phyloP scores from a whole-genome alignment of 2,797 vertebrate genomes.

The Geotrypetes seraphini region DNA sequence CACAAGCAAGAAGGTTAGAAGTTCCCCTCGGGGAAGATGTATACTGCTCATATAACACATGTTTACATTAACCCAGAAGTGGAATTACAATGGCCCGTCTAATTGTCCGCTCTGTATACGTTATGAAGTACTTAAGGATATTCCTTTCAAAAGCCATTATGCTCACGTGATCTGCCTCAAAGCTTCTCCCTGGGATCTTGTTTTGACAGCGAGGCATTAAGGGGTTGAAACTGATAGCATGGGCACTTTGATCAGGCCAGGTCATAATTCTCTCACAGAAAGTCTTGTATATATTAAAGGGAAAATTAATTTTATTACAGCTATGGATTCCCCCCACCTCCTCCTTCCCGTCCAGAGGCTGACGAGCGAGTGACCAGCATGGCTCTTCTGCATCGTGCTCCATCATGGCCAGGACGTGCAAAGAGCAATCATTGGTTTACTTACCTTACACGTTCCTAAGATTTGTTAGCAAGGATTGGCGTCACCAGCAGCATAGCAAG shows the following conservation, averaged over 20 bases:
- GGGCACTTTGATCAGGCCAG: constrained; percentile 86
- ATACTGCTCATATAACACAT: constrained; percentile 41
- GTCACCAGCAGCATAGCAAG: no score
- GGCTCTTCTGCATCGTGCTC: no score
- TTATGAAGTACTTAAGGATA: constrained; percentile 59
- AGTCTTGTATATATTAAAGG: constrained; percentile 80
- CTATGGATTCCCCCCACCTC: not conserved
- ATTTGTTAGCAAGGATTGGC: no score
- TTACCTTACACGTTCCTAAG: no score
- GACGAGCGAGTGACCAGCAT: no score
- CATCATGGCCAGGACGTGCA: no score
- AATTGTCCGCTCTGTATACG: constrained; percentile 69
- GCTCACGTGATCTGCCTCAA: constrained; percentile 61
- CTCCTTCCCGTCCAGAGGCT: not conserved
- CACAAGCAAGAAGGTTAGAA: no score
- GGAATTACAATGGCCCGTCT: constrained; percentile 57
- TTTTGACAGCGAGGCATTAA: constrained; percentile 67
- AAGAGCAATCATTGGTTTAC: no score
- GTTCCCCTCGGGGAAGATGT: no score
- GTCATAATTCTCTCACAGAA: constrained; percentile 75
- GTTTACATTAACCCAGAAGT: constrained; percentile 63
- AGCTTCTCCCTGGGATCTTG: constrained; percentile 70
- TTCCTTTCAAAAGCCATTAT: constrained; percentile 54
- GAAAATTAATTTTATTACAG: constrained; percentile 73
- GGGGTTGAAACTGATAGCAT: constrained; percentile 74